Conservation (phyloP, 2,113 vertebrate genomes). For the Lucifuga dentata region DNA sequence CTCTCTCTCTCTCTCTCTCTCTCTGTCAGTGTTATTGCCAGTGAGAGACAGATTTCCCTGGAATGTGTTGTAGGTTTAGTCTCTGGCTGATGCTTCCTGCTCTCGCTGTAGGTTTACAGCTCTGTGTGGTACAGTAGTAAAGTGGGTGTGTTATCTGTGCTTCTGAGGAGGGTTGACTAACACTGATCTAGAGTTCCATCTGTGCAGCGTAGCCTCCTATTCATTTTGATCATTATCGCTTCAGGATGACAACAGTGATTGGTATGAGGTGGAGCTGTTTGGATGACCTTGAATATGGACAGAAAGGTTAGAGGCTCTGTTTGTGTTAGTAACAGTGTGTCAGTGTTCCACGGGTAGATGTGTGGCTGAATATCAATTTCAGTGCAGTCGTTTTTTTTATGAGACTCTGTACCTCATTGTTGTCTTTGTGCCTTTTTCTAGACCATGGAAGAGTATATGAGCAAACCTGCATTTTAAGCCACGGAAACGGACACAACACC, state of each 20-base stretch:
- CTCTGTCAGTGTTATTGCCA: slow-evolving; percentile 40
- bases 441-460: slow-evolving; percentile 88
- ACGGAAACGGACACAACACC: slow-evolving; percentile 1
- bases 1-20: slow-evolving; percentile 41
- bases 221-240: slow-evolving; percentile 81
- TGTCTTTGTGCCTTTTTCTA: slow-evolving; percentile 47
- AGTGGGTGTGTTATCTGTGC: slow-evolving; percentile 61
- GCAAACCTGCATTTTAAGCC: slow-evolving; percentile 84
- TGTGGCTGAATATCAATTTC: slow-evolving; percentile 51
- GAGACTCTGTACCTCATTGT: neutral
- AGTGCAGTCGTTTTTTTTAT: neutral
- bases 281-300: slow-evolving; percentile 84
- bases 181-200: slow-evolving; percentile 55
- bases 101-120: slow-evolving; percentile 45
- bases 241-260: slow-evolving; percentile 82
- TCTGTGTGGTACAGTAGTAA: slow-evolving; percentile 59
- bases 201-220: slow-evolving; percentile 69
- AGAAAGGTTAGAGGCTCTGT: slow-evolving; percentile 82
- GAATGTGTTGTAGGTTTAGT: slow-evolving; percentile 39
- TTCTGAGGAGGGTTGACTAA: slow-evolving; percentile 70
- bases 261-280: slow-evolving; percentile 84
- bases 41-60: slow-evolving; percentile 63
- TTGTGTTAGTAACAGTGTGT: slow-evolving; percentile 73
- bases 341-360: slow-evolving; percentile 55
- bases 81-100: slow-evolving; percentile 47